Base-by-base conservation (phyloP, 2,113 vertebrate species). In the Zeus faber region DNA sequence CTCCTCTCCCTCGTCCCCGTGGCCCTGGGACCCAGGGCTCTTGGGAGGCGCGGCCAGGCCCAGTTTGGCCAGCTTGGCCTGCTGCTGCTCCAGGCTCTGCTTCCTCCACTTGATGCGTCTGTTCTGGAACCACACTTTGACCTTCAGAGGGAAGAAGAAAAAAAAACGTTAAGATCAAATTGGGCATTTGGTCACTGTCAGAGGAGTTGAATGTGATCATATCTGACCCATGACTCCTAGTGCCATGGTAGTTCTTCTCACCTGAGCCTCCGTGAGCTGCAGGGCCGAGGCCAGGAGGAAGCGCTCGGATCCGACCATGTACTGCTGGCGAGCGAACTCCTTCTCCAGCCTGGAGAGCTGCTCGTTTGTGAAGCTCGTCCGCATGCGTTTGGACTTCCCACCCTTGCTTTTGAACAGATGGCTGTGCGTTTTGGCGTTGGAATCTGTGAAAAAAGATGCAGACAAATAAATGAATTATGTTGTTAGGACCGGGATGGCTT, bases 51-150 rank as follows among this genome's bases (percentile, higher is more conserved):
- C 77, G 0, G 84, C 77, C 16, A 91, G 87, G 10, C 86, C 90
- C 63, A 92, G 81, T 60, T 91, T 89, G 50, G 89, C 90, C 31
- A 92, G 79, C 54, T 92, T 91, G 44, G 90, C 90, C 61, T 92
- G 91, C 41, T 92, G 91, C 74, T 92, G 91, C 72, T 92, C 90
- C 72, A 92, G 76, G 58, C 88, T 91, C 82, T 92, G 91, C 26
- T 92, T 92, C 63, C 91, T 82, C 89, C 90, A 92, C 54, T 92
- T 92, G 70, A 92, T 92, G 72, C 91, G 88, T 51, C 91, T 67
- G 76, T 92, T 92, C 74, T 92, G 91, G 71, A 92, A 92, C 91
- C 91, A 92, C 1, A 92, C 91, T 75, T 92, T 92, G 17, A 92
- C 90, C 91, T 92, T 67, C 13, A 59, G 22, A 49, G 24, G 25